Evolutionary conservation across 2,888 invertebrate genomes (phyloP).

Genomic region (Stomorhina lunata): DNA sequence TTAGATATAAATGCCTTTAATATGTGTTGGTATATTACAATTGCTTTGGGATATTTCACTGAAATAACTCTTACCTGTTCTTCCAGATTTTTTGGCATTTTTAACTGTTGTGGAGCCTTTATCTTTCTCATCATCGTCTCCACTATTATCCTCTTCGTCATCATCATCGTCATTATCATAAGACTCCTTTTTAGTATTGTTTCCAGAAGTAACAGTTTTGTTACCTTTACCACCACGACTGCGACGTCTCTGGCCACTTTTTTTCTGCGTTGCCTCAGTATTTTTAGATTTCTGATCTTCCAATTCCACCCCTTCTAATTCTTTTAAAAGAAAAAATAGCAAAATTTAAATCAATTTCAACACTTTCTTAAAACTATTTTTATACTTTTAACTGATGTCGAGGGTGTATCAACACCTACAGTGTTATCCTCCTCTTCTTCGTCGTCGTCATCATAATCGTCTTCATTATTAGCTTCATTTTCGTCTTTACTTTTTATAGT

Average conservation of each 20-base stretch:
- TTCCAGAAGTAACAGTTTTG: too few relatives aligned
- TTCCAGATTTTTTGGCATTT: background rate
- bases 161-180: background rate
- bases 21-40: too few relatives aligned
- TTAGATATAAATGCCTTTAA: too few relatives aligned
- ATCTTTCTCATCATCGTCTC: background rate
- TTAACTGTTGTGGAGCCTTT: background rate
- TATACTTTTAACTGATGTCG: background rate
- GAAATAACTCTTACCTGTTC: background rate
- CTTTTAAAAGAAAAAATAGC: too few relatives aligned
- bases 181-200: too few relatives aligned
- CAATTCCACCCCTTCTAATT: too few relatives aligned
- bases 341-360: too few relatives aligned
- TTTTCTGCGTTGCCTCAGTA: too few relatives aligned
- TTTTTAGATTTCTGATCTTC: too few relatives aligned
- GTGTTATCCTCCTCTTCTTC: background rate
- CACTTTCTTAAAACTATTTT: background rate
- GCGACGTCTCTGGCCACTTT: too few relatives aligned
- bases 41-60: too few relatives aligned
- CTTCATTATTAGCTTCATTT: background rate
- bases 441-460: background rate
- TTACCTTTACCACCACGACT: too few relatives aligned
- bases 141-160: background rate
- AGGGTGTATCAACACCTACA: background rate
- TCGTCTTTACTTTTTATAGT: background rate